These are phyloP conservation scores for Brachionus rubens DNA, from an alignment of 1,140 invertebrate genomes.

Conservation along the genomic window DNA sequence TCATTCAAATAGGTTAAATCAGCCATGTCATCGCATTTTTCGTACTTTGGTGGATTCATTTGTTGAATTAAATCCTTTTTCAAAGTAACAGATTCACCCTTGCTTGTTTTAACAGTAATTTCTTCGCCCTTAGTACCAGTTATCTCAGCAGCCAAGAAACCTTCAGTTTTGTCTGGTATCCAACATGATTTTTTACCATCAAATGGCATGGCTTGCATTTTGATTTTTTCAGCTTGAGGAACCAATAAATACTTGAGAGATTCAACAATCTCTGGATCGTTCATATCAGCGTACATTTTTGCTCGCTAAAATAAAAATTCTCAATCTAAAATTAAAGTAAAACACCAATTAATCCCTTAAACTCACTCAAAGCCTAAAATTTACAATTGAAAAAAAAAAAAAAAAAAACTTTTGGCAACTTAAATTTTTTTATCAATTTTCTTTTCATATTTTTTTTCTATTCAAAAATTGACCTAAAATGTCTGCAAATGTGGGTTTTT, in stretches of 20 bases:
- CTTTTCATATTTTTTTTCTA: too few species aligned
- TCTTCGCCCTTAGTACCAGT: constrained; percentile 95
- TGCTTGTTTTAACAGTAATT: constrained; percentile 74
- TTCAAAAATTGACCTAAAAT: too few species aligned
- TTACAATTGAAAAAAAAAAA: background rate
- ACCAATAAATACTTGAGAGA: constrained; percentile 44
- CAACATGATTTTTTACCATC: constrained; percentile 99
- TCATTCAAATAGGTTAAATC: constrained; percentile 99
- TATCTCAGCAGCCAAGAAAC: constrained; percentile 93
- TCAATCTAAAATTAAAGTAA: background rate
- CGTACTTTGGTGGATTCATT: constrained; percentile 99
- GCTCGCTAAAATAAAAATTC: too few species aligned
- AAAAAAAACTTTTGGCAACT: too few species aligned
- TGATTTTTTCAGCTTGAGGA: constrained; percentile 46
- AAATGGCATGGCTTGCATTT: constrained; percentile 82
- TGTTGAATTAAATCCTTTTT: constrained; percentile 95
- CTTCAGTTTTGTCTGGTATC: constrained; percentile 95
- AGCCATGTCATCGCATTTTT: constrained; percentile 99
- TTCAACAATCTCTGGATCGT: constrained; percentile 45
- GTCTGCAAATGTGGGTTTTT: too few species aligned
- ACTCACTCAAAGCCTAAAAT: too few species aligned
- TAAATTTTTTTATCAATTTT: too few species aligned
- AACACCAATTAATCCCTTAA: too few species aligned
- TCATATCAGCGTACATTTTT: constrained; percentile 45
- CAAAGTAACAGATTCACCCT: constrained; percentile 66